Conservation (phyloP, 2,113 vertebrate species). For the Hippocampus guttulatus region DNA sequence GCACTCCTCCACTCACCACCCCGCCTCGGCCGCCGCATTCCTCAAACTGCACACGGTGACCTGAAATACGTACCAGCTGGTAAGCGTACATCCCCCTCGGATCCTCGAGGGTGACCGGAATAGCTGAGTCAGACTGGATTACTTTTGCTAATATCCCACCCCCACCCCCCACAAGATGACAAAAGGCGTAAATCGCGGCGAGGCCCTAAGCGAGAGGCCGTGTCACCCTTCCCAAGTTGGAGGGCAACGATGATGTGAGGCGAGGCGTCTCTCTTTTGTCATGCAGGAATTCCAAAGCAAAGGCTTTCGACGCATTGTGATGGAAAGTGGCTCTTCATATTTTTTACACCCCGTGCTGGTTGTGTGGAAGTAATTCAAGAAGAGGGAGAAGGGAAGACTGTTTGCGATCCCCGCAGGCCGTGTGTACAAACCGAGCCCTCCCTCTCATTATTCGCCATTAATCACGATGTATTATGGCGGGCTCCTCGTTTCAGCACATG, state of each 20-base stretch:
- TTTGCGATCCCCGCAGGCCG: constrained; percentile 18
- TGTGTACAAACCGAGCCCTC: constrained; percentile 10
- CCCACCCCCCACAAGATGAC: constrained; percentile 12
- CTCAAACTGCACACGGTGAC: constrained; percentile 13
- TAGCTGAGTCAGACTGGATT: constrained; percentile 17
- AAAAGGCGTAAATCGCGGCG: constrained; percentile 20
- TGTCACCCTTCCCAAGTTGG: constrained; percentile 3
- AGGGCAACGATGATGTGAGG: constrained; percentile 42
- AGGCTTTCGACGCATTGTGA: constrained; percentile 53
- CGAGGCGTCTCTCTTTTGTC: constrained; percentile 49
- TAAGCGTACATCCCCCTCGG: neutral
- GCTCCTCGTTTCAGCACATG: constrained; percentile 11
- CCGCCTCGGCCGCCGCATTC: neutral
- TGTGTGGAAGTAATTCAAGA: constrained; percentile 27
- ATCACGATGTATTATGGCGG: constrained; percentile 7
- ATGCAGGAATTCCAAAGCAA: constrained; percentile 57
- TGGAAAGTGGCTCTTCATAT: constrained; percentile 59
- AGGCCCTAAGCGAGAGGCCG: neutral
- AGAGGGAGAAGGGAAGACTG: constrained; percentile 13
- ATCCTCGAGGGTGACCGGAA: constrained; percentile 16
- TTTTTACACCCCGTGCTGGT: constrained; percentile 26
- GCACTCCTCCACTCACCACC: neutral
- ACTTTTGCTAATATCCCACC: constrained; percentile 28
- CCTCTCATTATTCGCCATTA: constrained; percentile 3
- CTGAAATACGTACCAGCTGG: constrained; percentile 16